phyloP scores from a whole-genome alignment of 2,888 invertebrate genomes.

The Temnothorax ravouxi region DNA sequence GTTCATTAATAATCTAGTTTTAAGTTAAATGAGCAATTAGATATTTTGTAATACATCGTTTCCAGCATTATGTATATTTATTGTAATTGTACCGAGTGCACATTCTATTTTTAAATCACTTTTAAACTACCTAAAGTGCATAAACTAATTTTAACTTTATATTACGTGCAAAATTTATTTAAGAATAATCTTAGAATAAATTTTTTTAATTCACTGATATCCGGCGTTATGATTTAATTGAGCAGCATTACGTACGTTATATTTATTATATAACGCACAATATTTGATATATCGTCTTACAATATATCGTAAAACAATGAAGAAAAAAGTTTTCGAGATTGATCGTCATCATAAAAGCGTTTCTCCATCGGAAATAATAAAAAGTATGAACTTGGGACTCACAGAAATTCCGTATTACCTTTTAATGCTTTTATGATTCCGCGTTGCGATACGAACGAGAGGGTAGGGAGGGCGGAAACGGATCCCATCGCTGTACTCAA shows the following conservation, averaged over 20 bases:
- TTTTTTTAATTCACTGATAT: not conserved
- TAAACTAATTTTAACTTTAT: not conserved
- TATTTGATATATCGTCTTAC: conserved; percentile 6
- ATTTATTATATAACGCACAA: not conserved
- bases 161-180: not conserved
- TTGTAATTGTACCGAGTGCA: not conserved
- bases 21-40: conserved; percentile 8
- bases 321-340: conserved; percentile 1
- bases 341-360: conserved; percentile 62
- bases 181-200: no score
- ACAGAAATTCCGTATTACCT: conserved; percentile 47
- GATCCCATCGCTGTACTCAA: conserved; percentile 43
- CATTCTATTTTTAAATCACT: not conserved
- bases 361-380: conserved; percentile 54
- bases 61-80: not conserved
- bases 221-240: not conserved
- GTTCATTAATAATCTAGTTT: conserved; percentile 22
- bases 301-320: conserved; percentile 35
- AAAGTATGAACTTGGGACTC: conserved; percentile 43
- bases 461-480: conserved; percentile 12
- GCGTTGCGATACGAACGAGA: conserved; percentile 53
- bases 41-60: conserved; percentile 7
- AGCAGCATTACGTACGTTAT: not conserved
- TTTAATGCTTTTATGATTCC: conserved; percentile 66
- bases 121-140: not conserved